A percentile compares a stretch with the other conserved stretches of the same genome.
These are phyloP conservation scores for Spinibarbus caldwelli DNA, from an alignment of 2,797 vertebrate species.

Conservation along the genomic window DNA sequence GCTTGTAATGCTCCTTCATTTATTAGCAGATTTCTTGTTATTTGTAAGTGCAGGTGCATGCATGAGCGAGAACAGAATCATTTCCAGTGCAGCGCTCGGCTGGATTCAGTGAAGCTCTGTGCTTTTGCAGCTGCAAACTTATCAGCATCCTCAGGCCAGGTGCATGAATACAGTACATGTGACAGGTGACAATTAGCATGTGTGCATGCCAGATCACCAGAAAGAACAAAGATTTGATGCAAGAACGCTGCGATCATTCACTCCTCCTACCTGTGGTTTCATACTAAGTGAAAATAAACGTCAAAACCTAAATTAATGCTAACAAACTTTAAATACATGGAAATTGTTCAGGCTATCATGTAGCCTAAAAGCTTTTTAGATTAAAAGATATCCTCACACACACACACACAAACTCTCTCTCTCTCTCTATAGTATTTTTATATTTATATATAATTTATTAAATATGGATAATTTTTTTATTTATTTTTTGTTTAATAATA, in stretches of 20 bases:
- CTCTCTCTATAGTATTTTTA: too few species aligned
- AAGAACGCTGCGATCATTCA: neutral
- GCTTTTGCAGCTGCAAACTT: conserved; percentile 5
- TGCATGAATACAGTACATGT: neutral
- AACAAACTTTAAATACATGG: neutral
- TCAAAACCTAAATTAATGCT: neutral
- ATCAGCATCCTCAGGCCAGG: conserved; percentile 6
- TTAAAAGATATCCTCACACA: neutral
- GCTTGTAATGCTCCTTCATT: neutral
- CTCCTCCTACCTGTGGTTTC: neutral
- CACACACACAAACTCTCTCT: neutral
- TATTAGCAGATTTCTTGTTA: neutral
- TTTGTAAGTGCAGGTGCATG: neutral
- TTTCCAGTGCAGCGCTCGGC: neutral
- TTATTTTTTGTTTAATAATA: neutral
- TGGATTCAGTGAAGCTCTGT: neutral
- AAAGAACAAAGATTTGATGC: neutral
- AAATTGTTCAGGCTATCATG: neutral
- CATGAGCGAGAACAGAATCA: neutral
- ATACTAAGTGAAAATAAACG: neutral
- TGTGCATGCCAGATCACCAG: neutral
- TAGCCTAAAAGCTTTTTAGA: neutral
- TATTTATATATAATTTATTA: neutral
- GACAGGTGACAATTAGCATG: conserved; percentile 1
- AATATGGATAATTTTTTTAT: too few species aligned